phyloP scores from a whole-genome alignment of 2,113 vertebrate species.

The Varanus salvator region DNA sequence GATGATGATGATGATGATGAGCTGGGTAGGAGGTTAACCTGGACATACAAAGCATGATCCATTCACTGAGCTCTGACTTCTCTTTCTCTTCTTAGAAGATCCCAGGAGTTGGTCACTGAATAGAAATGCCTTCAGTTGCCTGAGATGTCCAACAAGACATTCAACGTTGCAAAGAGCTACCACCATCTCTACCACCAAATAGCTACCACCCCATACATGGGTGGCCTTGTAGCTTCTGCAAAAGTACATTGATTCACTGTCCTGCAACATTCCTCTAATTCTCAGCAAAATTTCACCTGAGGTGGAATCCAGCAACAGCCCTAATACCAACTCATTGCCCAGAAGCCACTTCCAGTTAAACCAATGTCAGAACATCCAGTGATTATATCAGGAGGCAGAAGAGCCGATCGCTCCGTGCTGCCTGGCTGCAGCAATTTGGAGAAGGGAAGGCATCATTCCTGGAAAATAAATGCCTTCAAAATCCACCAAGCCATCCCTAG shows the following conservation, averaged over 20 bases:
- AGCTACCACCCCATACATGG: neutral
- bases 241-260: neutral
- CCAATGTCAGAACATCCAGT: conserved; percentile 7
- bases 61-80: neutral
- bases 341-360: conserved; percentile 16
- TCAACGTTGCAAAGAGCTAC: neutral
- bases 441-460: neutral
- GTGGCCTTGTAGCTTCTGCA: neutral
- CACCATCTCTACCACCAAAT: neutral
- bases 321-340: neutral
- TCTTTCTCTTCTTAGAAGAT: neutral
- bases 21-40: neutral
- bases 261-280: neutral
- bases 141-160: neutral
- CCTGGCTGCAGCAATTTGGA: conserved; percentile 29
- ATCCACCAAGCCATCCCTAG: conserved; percentile 16
- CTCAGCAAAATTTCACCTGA: neutral
- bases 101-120: neutral
- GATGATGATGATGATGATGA: too few species aligned
- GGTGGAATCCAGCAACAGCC: neutral
- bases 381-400: neutral
- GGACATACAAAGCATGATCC: neutral
- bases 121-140: neutral
- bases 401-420: neutral
- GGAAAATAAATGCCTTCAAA: conserved; percentile 49